Base-by-base conservation (phyloP, 2,797 vertebrate genomes). In the Cephalopachus bancanus region DNA sequence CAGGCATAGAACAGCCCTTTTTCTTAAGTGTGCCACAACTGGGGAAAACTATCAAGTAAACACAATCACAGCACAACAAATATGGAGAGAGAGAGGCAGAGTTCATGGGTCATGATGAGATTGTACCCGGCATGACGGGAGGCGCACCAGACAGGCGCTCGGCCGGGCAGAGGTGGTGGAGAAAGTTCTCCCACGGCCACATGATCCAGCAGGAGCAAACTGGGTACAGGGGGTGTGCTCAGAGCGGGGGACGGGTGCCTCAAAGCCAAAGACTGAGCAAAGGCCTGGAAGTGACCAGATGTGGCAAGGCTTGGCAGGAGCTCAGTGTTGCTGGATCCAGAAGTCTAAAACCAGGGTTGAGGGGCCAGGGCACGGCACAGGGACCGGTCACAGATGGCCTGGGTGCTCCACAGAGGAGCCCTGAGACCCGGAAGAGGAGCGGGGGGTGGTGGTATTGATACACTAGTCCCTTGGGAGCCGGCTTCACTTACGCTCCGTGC, bases 21-120 rank as follows among this genome's bases (percentile, higher is more conserved):
- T 64, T 44, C 62, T 85, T 57, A 3, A 9, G 64, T 1, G 10
- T 15, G n/a, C 60, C 57, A 62, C 8, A 22, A 74, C 64, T 59
- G 1, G 72, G 5, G 33, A 51, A 33, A 59, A 33, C 33, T 14
- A 6, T 9, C 65, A 67, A 16, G 83, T 8, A 75, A 30, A 33
- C 30, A 15, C 3, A 49, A 44, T 28, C 44, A 15, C 4, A 55
- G 75, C 7, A 28, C 3, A 3, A 28, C 3, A 69, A n/a, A 14
- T 0, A 2, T 37, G 67, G 76, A 92, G 19, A 22, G 0, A 4
- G n/a, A n/a, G 7, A 1, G 5, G 37, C 67, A 51, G 64, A 49
- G 30, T 15, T 57, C 64, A 0, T 0, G 28, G 26, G 44, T 30
- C 28, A 20, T 6, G 3, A 6, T 2, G 62, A 57, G 20, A 30